phyloP scores from a whole-genome alignment of 2,888 invertebrate genomes.

The Crematogaster levior region DNA sequence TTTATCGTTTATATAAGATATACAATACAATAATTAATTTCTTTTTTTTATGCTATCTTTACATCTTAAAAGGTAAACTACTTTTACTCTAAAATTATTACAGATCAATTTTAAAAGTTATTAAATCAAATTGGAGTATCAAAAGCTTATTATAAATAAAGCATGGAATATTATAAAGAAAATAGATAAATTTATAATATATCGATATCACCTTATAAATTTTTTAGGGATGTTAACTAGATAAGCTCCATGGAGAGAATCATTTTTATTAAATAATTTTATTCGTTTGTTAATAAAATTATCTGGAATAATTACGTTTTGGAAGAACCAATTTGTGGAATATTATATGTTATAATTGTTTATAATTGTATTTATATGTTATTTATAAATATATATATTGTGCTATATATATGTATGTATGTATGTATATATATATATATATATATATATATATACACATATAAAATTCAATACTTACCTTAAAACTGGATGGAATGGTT shows the following conservation, averaged over 20 bases:
- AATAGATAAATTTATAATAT: constrained; percentile 6
- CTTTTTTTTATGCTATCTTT: not conserved
- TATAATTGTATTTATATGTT: not conserved
- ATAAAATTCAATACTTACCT: constrained; percentile 73
- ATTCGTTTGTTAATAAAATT: constrained; percentile 49
- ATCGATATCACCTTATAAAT: not conserved
- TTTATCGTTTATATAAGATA: too few species aligned
- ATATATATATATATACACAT: too few species aligned
- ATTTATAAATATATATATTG: constrained; percentile 57
- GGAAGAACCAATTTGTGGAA: too few species aligned
- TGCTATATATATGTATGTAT: too few species aligned
- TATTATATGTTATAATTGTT: too few species aligned
- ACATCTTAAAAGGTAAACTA: not conserved
- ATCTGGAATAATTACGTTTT: constrained; percentile 9
- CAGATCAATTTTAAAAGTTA: not conserved
- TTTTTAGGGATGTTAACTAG: constrained; percentile 41
- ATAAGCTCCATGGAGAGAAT: constrained; percentile 56
- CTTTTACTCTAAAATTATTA: too few species aligned
- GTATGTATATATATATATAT: too few species aligned
- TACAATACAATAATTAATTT: not conserved
- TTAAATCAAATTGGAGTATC: not conserved
- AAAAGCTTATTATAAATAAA: constrained; percentile 2
- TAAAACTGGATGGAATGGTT: constrained; percentile 66
- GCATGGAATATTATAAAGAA: not conserved
- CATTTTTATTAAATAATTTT: constrained; percentile 69